A percentile compares a stretch with the other conserved stretches of the same genome.
Evolutionary conservation across 2,888 invertebrate genomes (phyloP).

Genomic region (Eucera pruinosa): DNA sequence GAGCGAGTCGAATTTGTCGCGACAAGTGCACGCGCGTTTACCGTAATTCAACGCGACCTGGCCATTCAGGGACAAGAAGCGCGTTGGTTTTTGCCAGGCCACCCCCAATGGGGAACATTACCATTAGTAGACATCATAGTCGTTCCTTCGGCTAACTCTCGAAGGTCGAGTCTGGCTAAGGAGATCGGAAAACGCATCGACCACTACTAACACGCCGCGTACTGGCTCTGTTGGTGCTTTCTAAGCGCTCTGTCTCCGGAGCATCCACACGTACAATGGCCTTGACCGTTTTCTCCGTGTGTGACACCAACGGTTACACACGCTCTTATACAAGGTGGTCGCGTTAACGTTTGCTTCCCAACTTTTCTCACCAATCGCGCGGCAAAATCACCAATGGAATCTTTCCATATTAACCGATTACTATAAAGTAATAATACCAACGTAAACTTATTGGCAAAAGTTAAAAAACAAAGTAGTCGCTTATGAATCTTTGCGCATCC

Average conservation of each 20-base stretch:
- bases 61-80: constrained; percentile 3
- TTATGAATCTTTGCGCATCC: too few relatives aligned
- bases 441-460: too few relatives aligned
- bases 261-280: constrained; percentile 67
- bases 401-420: too few relatives aligned
- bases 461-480: too few relatives aligned
- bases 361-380: not conserved
- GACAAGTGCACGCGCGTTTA: constrained; percentile 51
- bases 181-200: constrained; percentile 61
- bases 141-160: not conserved
- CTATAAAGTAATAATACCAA: too few relatives aligned
- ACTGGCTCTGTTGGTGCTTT: constrained; percentile 43
- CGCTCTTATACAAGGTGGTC: constrained; percentile 27
- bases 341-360: not conserved
- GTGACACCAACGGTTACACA: constrained; percentile 59
- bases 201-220: too few relatives aligned
- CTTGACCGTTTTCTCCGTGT: constrained; percentile 75
- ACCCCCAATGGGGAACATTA: constrained; percentile 21
- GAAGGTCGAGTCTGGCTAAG: constrained; percentile 60
- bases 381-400: not conserved
- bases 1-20: constrained; percentile 10
- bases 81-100: constrained; percentile 24
- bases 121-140: constrained; percentile 16
- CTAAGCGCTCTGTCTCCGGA: constrained; percentile 48
- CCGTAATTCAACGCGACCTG: constrained; percentile 57